Evolutionary conservation across 1,140 invertebrate genomes (phyloP), one percentile per base, ranked within the genome.

Genomic region (Tribolium madens): DNA sequence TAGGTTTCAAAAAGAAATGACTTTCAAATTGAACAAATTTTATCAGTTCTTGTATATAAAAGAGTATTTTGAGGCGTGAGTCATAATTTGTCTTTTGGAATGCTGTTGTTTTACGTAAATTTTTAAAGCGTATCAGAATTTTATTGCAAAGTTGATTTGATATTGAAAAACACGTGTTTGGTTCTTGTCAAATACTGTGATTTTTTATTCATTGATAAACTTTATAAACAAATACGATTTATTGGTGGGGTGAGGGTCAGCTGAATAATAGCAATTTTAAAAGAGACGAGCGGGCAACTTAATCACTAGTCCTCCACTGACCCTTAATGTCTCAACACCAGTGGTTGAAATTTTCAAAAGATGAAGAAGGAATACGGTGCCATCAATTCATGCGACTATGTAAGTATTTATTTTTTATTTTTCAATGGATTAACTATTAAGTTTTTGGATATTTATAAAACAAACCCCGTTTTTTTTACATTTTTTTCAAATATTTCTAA

Each of bases 191-290:
- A 64, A 64, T 64, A 31, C 1, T 57, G 12, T 57, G 12, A 64
- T 64, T 64, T 64, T 64, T 64, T 64, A 31, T 33, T 18, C 21
- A 31, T 13, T 10, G 57, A 64, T 64, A 64, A 64, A 64, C 26
- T 64, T 64, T 33, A 33, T 64, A 64, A 64, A 64, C 57, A 64
- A 64, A 64, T 64, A 64, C 57, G 57, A 26, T 57, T 57, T 57
- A 33, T 64, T 64, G 57, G 57, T 64, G 57, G 57, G 57, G 57
- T 64, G 57, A 64, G 57, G 57, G 57, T 64, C 57, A 64, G 57
- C 10, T 64, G 21, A 64, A 64, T 64, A 33, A 33, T 64, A 26
- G n/a, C 57, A 64, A 64, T 64, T 64, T 64, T 64, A 64, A 64
- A 64, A 64, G 57, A 64, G 57, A 33, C 57, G 57, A 33, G 57